Conservation (phyloP, 2,888 invertebrate species). For the Apocheima hispidaria region DNA sequence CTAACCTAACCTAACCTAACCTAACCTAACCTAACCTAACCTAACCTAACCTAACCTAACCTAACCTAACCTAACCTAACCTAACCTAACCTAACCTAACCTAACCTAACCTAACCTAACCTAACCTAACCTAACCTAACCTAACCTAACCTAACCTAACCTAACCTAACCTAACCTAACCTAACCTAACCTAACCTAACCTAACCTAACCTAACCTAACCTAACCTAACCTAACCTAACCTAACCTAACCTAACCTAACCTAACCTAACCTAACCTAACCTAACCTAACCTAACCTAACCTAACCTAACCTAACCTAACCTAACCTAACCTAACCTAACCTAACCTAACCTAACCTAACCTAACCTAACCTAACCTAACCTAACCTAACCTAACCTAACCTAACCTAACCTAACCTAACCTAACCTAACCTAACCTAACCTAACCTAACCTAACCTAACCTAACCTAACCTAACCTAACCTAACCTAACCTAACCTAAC, state of each 20-base stretch:
- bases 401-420: no score
- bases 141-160: neutral
- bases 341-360: conserved; percentile 29
- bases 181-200: conserved; percentile 17
- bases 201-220: conserved; percentile 24
- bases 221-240: conserved; percentile 37
- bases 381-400: no score
- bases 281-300: conserved; percentile 35
- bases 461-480: conserved; percentile 29
- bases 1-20: conserved; percentile 33
- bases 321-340: conserved; percentile 37
- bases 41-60: conserved; percentile 18
- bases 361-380: conserved; percentile 2
- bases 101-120: conserved; percentile 20
- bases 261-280: conserved; percentile 32
- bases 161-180: conserved; percentile 6
- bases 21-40: conserved; percentile 35
- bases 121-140: conserved; percentile 3
- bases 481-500: conserved; percentile 34
- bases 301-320: conserved; percentile 37
- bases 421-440: no score
- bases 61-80: conserved; percentile 19
- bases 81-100: neutral
- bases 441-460: conserved; percentile 27
- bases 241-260: conserved; percentile 34